Base-by-base conservation (phyloP, 2,113 vertebrate genomes). In the Cottus gobio region DNA sequence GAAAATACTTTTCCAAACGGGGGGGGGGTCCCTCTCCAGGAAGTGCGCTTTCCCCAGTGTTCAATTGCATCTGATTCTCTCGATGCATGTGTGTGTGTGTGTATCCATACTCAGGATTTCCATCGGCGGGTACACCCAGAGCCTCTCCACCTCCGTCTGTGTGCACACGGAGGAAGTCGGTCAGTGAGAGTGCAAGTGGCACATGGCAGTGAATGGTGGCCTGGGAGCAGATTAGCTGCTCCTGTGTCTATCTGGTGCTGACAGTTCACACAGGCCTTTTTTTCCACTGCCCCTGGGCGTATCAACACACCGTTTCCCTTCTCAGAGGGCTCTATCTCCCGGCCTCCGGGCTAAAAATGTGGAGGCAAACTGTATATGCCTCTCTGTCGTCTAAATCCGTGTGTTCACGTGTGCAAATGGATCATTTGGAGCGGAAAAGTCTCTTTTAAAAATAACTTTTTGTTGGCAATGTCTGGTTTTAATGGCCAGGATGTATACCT, bases 251-350 rank as follows among this genome's bases (percentile, higher is more conserved):
- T 95, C 93, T 91, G 89, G 85, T 93, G 94, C 86, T 94, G 94
- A 95, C 93, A 94, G 94, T 94, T 95, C 93, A 93, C 95, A 95
- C 91, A 90, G 93, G 83, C 81, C 79, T 63, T 88, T 88, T 91
- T 94, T 95, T 93, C 93, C 94, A 94, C 93, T 91, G 82, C 78
- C 82, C 52, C 84, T 85, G 90, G 91, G 91, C 86, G 92, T 95
- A 93, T 94, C 93, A 91, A 85, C 90, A 90, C 84, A 67, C 69
- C n/a, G 84, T 71, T 95, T 95, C 95, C 93, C 94, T 94, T 94
- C 94, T 94, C 92, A 91, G 89, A 91, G 70, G 70, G 39, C 76
- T 90, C 81, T 91, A 89, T 91, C 92, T 90, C 72, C 46, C 22
- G 44, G 77, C 73, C 73, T 76, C 60, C 30, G 64, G 63, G 71